Conservation (phyloP, 2,888 invertebrate species). For the Tipula confusa region DNA sequence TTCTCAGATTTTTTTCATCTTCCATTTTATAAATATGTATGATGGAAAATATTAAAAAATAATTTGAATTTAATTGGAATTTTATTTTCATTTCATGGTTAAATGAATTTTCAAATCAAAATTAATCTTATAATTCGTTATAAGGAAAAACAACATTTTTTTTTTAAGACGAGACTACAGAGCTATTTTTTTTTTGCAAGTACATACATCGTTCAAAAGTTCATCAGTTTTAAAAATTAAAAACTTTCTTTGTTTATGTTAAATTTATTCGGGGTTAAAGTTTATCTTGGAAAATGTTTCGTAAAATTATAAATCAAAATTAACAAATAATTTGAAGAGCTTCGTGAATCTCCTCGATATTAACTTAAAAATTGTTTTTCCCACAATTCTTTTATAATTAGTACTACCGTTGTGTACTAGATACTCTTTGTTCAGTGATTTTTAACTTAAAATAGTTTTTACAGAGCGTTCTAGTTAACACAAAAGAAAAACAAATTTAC, state of each 20-base stretch:
- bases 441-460: too few relatives aligned
- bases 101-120: constrained; percentile 25
- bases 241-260: background rate
- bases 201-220: background rate
- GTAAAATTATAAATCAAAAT: background rate
- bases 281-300: background rate
- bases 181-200: background rate
- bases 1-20: background rate
- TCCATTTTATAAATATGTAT: too few relatives aligned
- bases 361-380: too few relatives aligned
- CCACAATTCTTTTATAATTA: too few relatives aligned
- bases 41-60: constrained; percentile 20
- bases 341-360: too few relatives aligned
- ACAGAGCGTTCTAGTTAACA: too few relatives aligned
- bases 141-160: background rate
- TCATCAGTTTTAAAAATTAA: background rate
- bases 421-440: too few relatives aligned
- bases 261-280: background rate
- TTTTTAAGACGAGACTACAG: background rate
- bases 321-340: too few relatives aligned
- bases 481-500: too few relatives aligned
- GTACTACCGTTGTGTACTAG: too few relatives aligned
- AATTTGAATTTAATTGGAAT: constrained; percentile 20
- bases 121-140: constrained; percentile 14
- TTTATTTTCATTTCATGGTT: background rate